Base-by-base conservation (phyloP, 2,113 vertebrate species). In the Toxotes chatareus region DNA sequence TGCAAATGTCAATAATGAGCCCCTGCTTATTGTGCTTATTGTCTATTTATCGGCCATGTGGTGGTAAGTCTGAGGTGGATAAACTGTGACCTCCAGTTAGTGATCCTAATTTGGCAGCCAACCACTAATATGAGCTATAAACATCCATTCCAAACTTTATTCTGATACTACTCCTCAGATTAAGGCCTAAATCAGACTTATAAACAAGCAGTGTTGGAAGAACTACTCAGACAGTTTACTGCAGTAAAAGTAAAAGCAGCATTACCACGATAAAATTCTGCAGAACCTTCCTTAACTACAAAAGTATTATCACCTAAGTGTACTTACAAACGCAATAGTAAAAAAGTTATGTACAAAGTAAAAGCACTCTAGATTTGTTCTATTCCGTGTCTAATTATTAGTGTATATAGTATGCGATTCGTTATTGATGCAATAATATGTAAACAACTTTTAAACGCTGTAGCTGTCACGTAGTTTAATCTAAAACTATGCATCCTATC, bases 1-100 rank as follows among this genome's bases (percentile, higher is more conserved):
- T 17, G 12, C 44, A 78, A 83, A 76, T 74, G 57, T 66, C 36
- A 84, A 76, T 62, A 74, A 61, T 49, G 21, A 79, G 40, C 27
- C 51, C 13, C 73, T 70, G 76, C 9, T 71, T 78, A 60, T 12
- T 34, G 46, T 27, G 27, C 27, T 27, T 53, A 60, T 12, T 34
- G 46, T 61, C 36, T 63, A 42, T 86, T 79, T 79, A 63, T 79
- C 65, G 7, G 36, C 23, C 7, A 42, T 47, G 17, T 63, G 1
- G 70, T 38, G 16, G 53, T 47, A 51, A 78, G 80, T 36, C 38
- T 46, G 7, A 14, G 36, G 60, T 74, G 23, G 51, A 67, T 56
- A 2, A 73, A 69, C 42, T 65, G 8, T 64, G 44, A 77, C 77
- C 65, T n/a, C 46, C 73, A 77, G 40, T 74, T 56, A 51, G 23